Evolutionary conservation across 1,140 invertebrate species (phyloP), one percentile per base, ranked within the genome.

Genomic region (Oscheius sp.): DNA sequence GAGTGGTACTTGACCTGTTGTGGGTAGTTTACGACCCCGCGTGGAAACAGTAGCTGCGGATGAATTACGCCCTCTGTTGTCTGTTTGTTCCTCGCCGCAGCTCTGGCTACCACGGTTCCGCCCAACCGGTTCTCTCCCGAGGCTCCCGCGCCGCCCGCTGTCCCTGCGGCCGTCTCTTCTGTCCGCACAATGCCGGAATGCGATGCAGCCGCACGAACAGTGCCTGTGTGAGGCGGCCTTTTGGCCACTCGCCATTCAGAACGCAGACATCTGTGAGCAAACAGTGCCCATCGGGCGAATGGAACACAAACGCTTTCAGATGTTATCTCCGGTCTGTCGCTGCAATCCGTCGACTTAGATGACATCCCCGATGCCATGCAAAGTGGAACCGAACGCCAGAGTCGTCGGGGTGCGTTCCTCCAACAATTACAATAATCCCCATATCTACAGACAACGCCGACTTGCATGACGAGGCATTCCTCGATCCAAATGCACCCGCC

Each of bases 311-410:
- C 7, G 52, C 34, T 58, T 77, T 52, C 74, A 77, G 76, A 77
- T 77, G 73, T 77, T 28, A 73, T 77, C 32, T 74, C 70, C 49
- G 62, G 65, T 20, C 68, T 66, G 3, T 77, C 76, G 1, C 58
- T 77, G 35, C 55, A 64, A 28, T 75, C 71, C n/a, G 61, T 76
- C 29, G 75, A 76, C 38, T 46, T 76, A 34, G 75, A 76, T 68
- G 69, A 71, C 32, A 64, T 63, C 58, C 69, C 69, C 1, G 69
- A 65, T 38, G 67, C 69, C 26, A 71, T 71, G 69, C 58, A 58
- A 18, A 42, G 32, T 18, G 59, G 58, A 28, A 63, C 45, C 28
- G 69, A 42, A 13, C 31, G 59, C 34, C 28, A 35, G 18, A 61
- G 58, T 35, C 52, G 52, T 23, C 28, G 20, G 38, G n/a, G n/a